A percentile compares a stretch with the other conserved stretches of the same genome.
Evolutionary conservation across 2,888 invertebrate species (phyloP).

Genomic region (Cremastinae sp.): DNA sequence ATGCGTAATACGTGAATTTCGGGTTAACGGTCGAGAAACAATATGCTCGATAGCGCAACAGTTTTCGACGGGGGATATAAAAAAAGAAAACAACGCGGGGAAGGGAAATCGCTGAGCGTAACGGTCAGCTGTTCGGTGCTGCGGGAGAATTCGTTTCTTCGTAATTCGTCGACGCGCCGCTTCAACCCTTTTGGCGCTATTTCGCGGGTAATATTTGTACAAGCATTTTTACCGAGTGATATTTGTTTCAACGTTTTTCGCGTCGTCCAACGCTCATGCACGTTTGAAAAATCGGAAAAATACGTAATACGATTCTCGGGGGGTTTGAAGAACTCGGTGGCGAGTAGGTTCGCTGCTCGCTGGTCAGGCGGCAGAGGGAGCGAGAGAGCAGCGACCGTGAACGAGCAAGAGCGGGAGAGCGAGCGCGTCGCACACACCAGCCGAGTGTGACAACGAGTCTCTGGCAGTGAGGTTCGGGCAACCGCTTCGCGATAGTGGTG

Average conservation of each 20-base stretch:
- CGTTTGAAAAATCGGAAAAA: too few species aligned
- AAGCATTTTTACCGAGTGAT: neutral
- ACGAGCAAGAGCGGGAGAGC: slow-evolving; percentile 33
- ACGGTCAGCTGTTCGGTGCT: slow-evolving; percentile 42
- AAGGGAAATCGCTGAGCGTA: slow-evolving; percentile 26
- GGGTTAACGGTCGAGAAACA: slow-evolving; percentile 26
- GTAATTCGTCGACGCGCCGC: neutral
- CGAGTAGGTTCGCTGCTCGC: neutral
- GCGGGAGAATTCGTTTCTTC: slow-evolving; percentile 23
- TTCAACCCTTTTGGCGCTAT: neutral
- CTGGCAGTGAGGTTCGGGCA: slow-evolving; percentile 58
- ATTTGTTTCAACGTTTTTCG: neutral
- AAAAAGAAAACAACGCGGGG: slow-evolving; percentile 1
- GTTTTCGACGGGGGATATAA: slow-evolving; percentile 24
- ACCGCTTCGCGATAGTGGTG: slow-evolving; percentile 53
- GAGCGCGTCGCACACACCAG: slow-evolving; percentile 15
- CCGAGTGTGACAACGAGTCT: slow-evolving; percentile 20
- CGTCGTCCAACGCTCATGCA: too few species aligned
- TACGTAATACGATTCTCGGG: too few species aligned
- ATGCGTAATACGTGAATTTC: slow-evolving; percentile 14
- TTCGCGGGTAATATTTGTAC: too few species aligned
- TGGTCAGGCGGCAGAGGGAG: slow-evolving; percentile 41
- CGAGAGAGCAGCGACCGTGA: slow-evolving; percentile 38
- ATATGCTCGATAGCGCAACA: slow-evolving; percentile 32
- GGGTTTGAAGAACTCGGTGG: neutral